Conservation (phyloP, 2,888 invertebrate species). For the Dyspetes luteomarginatus region DNA sequence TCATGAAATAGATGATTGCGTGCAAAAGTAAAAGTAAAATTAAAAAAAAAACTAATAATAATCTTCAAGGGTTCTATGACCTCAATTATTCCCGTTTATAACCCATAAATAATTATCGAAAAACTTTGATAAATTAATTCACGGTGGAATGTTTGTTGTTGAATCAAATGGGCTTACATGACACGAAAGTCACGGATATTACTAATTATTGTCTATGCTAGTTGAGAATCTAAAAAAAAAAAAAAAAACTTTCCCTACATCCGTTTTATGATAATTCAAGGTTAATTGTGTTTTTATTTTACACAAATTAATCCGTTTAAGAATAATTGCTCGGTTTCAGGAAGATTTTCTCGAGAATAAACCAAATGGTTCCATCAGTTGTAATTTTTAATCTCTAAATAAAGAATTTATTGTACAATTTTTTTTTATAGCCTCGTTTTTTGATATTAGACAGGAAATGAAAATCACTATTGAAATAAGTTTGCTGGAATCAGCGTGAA, state of each 20-base stretch:
- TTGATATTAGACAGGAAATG: no score
- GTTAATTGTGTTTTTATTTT: constrained; percentile 53
- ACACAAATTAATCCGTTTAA: constrained; percentile 47
- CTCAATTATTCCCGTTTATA: constrained; percentile 27
- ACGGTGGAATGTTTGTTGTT: constrained; percentile 59
- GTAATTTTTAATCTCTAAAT: constrained; percentile 71
- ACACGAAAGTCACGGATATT: constrained; percentile 52
- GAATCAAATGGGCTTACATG: constrained; percentile 50
- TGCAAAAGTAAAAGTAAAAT: background rate
- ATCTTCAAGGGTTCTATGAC: constrained; percentile 37
- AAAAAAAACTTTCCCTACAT: constrained; percentile 35
- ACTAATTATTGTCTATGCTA: constrained; percentile 43
- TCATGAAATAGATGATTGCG: constrained; percentile 42
- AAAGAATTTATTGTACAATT: constrained; percentile 73
- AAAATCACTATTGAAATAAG: constrained; percentile 11
- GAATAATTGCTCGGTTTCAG: constrained; percentile 48
- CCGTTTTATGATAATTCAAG: constrained; percentile 39
- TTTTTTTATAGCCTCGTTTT: constrained; percentile 31
- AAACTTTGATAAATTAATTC: constrained; percentile 45
- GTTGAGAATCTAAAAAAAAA: constrained; percentile 33
- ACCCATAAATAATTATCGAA: constrained; percentile 46
- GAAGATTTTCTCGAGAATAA: constrained; percentile 47
- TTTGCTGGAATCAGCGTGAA: background rate
- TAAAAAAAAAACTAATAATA: constrained; percentile 22
- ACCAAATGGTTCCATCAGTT: constrained; percentile 71